These are phyloP conservation scores for Anagrus nilaparvatae DNA, from an alignment of 1,140 invertebrate species.

Conservation along the genomic window DNA sequence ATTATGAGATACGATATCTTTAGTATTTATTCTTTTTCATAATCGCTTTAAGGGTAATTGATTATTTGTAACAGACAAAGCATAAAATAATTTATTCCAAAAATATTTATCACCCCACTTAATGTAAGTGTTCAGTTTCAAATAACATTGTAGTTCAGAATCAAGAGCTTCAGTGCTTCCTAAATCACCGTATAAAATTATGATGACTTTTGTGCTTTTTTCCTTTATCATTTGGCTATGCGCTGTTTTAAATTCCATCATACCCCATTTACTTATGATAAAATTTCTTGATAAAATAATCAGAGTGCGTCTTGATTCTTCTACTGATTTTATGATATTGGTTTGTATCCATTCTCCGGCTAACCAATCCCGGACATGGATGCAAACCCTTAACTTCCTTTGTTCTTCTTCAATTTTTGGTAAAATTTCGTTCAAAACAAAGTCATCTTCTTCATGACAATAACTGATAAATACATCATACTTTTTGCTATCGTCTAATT, in stretches of 20 bases:
- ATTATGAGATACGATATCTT: no score
- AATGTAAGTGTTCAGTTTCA: conserved; percentile 81
- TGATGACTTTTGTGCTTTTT: conserved; percentile 58
- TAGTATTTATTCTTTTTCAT: no score
- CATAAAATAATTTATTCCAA: conserved; percentile 73
- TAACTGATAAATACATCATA: conserved; percentile 86
- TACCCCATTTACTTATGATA: conserved; percentile 75
- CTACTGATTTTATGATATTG: no score
- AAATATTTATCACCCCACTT: conserved; percentile 77
- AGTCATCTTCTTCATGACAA: conserved; percentile 69
- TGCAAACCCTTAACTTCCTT: conserved; percentile 54
- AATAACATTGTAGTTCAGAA: conserved; percentile 62
- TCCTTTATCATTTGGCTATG: conserved; percentile 66
- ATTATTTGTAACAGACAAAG: no score
- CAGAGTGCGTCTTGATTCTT: conserved; percentile 68
- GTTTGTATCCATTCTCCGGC: conserved; percentile 66
- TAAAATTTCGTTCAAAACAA: conserved; percentile 58
- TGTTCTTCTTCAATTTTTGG: conserved; percentile 51
- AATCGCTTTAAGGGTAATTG: no score
- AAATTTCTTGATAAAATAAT: conserved; percentile 75
- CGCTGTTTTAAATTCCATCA: conserved; percentile 72
- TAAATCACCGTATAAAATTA: conserved; percentile 69
- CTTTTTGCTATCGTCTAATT: conserved; percentile 63
- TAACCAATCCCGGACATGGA: conserved; percentile 74
- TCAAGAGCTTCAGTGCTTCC: conserved; percentile 55